Evolutionary conservation across 1,140 invertebrate species (phyloP).

Genomic region (Nasonia longicornis): DNA sequence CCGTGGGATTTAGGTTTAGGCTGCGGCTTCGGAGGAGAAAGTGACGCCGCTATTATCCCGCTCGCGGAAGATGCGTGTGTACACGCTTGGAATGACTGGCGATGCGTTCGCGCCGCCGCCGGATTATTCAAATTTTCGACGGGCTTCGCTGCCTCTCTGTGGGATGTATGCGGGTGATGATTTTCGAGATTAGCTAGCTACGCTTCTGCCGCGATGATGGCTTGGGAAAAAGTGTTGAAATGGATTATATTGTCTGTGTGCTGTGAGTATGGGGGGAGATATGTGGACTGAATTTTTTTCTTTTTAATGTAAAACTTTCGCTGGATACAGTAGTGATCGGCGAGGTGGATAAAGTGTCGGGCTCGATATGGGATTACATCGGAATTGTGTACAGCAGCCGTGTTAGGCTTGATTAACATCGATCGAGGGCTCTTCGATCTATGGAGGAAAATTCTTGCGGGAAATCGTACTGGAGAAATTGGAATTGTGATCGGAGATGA

Average conservation of each 20-base stretch:
- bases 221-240: not conserved
- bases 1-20: constrained; percentile 14
- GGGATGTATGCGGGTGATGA: not conserved
- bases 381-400: not conserved
- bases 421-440: not conserved
- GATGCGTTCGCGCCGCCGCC: not conserved
- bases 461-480: not conserved
- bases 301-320: not conserved
- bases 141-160: not conserved
- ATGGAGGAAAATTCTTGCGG: not conserved
- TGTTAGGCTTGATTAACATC: not conserved
- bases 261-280: not conserved
- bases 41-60: constrained; percentile 5
- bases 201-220: not conserved
- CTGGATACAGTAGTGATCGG: not conserved
- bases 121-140: constrained; percentile 29
- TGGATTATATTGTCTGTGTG: not conserved
- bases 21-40: constrained; percentile 1
- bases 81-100: not conserved
- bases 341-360: not conserved
- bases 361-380: not conserved
- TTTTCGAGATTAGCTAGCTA: not conserved
- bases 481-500: not conserved
- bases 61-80: not conserved
- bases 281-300: not conserved